A percentile compares a stretch with the other conserved stretches of the same genome.
These are phyloP conservation scores for Sinocyclocheilus anophthalmus DNA, from an alignment of 2,113 vertebrate genomes.

Conservation along the genomic window DNA sequence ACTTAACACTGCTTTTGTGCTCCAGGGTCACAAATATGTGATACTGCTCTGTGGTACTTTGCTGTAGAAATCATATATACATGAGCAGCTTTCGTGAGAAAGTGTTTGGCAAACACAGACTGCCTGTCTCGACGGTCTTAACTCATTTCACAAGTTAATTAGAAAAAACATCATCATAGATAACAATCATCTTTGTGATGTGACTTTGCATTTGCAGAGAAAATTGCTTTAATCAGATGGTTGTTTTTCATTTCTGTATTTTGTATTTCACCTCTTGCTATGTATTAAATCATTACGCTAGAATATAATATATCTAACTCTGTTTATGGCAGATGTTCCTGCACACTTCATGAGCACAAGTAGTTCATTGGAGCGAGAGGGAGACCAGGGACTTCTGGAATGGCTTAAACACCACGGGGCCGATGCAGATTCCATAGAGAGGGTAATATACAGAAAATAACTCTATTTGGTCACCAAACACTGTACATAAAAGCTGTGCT, in stretches of 20 bases:
- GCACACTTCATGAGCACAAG: constrained; percentile 64
- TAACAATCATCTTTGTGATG: neutral
- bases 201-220: neutral
- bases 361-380: constrained; percentile 57
- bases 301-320: neutral
- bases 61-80: neutral
- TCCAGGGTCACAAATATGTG: neutral
- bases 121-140: neutral
- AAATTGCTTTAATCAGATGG: neutral
- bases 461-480: neutral
- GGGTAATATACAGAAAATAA: constrained; percentile 69
- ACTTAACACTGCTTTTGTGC: no score
- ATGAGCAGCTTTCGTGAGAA: neutral
- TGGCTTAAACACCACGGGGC: constrained; percentile 87
- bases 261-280: neutral
- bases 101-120: neutral
- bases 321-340: constrained; percentile 73
- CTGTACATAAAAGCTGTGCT: neutral
- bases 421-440: constrained; percentile 87
- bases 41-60: neutral
- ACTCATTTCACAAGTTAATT: neutral
- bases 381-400: constrained; percentile 81
- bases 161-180: neutral
- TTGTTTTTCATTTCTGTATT: neutral
- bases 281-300: neutral